phyloP scores from a whole-genome alignment of 2,888 invertebrate species.

The Sesia apiformis region DNA sequence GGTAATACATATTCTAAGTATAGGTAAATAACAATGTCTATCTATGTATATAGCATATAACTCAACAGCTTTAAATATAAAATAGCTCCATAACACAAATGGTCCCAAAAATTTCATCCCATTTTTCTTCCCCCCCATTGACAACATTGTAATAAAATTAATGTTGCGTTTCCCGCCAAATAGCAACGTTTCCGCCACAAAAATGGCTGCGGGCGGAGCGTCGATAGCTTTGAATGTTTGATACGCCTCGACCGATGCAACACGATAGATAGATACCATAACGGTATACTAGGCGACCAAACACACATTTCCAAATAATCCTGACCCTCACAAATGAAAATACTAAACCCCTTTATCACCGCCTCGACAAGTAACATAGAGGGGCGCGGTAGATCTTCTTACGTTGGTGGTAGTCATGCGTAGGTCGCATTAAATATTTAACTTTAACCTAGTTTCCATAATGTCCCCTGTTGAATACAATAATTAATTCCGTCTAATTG shows the following conservation, averaged over 20 bases:
- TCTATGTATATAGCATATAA: too few relatives aligned
- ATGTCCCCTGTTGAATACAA: constrained; percentile 18
- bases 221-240: constrained; percentile 40
- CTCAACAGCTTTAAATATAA: too few relatives aligned
- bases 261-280: constrained; percentile 7
- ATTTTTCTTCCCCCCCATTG: constrained; percentile 19
- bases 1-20: too few relatives aligned
- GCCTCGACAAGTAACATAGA: not conserved
- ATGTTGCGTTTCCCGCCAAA: constrained; percentile 29
- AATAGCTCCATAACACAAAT: not conserved
- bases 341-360: not conserved
- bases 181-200: constrained; percentile 26
- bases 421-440: constrained; percentile 26
- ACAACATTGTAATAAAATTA: constrained; percentile 26
- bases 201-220: constrained; percentile 23
- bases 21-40: too few relatives aligned
- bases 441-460: constrained; percentile 27
- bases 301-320: constrained; percentile 14
- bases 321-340: constrained; percentile 11
- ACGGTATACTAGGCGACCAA: constrained; percentile 5
- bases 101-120: constrained; percentile 6
- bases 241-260: constrained; percentile 22
- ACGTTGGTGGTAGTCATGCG: constrained; percentile 14
- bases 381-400: constrained; percentile 11
- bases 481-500: constrained; percentile 23